phyloP scores from a whole-genome alignment of 2,113 vertebrate species.

The Serinus canaria region DNA sequence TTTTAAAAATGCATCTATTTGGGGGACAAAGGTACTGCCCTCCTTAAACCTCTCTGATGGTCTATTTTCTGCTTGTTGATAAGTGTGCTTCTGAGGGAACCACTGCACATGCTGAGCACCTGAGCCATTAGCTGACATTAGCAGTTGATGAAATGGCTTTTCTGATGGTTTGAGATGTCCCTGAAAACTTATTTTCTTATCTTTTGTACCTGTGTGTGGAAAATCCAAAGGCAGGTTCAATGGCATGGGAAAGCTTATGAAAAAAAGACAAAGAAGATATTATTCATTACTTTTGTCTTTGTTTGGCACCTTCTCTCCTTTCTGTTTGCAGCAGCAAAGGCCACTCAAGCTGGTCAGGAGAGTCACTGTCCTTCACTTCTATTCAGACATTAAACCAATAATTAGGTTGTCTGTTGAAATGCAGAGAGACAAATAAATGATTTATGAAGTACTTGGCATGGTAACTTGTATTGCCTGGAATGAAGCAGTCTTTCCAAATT shows the following conservation, averaged over 20 bases:
- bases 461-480: not conserved
- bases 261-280: not conserved
- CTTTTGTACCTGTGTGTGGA: not conserved
- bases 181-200: not conserved
- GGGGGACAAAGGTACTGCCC: not conserved
- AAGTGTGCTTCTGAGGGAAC: not conserved
- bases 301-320: not conserved
- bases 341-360: not conserved
- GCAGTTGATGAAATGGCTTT: not conserved
- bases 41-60: not conserved
- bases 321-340: not conserved
- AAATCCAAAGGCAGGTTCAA: not conserved
- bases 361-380: not conserved
- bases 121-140: not conserved
- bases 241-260: not conserved
- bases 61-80: not conserved
- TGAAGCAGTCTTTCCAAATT: constrained; percentile 4
- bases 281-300: not conserved
- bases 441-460: constrained; percentile 37
- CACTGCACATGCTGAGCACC: not conserved
- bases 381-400: constrained; percentile 48
- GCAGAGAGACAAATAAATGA: constrained; percentile 45
- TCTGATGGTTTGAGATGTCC: not conserved
- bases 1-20: not conserved
- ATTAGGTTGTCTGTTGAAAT: constrained; percentile 40